Evolutionary conservation across 2,113 vertebrate genomes (phyloP), one percentile per base, ranked within the genome.

Genomic region (Oryzias javanicus): DNA sequence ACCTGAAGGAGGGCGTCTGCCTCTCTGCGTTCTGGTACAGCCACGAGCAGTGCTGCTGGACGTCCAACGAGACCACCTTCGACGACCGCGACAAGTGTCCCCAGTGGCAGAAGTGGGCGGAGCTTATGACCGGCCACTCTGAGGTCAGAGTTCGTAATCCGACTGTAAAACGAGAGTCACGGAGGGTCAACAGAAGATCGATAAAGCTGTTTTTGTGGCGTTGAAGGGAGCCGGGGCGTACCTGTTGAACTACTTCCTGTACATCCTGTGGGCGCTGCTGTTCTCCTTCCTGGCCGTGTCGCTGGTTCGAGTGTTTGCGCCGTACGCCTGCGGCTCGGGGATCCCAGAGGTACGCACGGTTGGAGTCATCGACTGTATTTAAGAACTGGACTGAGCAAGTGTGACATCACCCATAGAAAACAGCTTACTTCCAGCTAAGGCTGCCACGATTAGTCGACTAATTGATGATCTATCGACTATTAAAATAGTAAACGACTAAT

Each of bases 31-130:
- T 98, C 90, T 98, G 94, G 93, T 98, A 97, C 89, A 99, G 96
- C 85, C 97, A 97, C 0, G 97, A 99, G 80, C 97, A 99, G 82
- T 99, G 97, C 86, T 98, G 97, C 91, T 99, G 97, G 97, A 96
- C 94, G 0, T 99, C 95, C 29, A 97, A 95, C 0, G 94, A 98
- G 88, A 96, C 96, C 0, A 98, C 97, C 0, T 99, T 98, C 0
- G 95, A 97, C 15, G 94, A 98, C 89, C 86, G 96, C 19, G 96
- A 97, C 92, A 98, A 96, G 77, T 99, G 97, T 86, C 97, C 96
- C 1, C 89, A 94, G 88, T 99, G 97, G 97, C 94, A 97, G 91
- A 97, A 95, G 69, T 99, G 97, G 97, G 95, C 97, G 0, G 95
- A 98, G 76, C 92, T 99, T 22, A 93, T 98, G 84, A 95, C 96